phyloP scores from a whole-genome alignment of 2,797 vertebrate species.

The Hypotaenidia okinawae region DNA sequence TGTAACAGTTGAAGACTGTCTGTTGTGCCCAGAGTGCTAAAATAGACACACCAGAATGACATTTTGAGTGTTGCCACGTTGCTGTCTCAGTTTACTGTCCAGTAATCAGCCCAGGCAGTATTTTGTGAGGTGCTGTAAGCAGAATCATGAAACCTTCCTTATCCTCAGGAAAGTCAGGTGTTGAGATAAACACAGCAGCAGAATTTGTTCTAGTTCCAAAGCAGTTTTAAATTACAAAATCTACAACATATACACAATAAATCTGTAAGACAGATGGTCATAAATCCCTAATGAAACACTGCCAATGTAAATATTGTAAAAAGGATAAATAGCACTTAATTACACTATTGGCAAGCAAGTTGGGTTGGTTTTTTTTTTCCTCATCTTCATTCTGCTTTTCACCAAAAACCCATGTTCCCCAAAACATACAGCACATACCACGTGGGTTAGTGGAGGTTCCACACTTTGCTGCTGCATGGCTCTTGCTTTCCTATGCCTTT shows the following conservation, averaged over 20 bases:
- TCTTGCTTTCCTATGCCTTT: not conserved
- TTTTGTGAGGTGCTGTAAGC: not conserved
- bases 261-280: slow-evolving; percentile 46
- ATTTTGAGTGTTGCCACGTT: not conserved
- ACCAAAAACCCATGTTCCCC: not conserved
- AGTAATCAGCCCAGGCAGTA: not conserved
- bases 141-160: not conserved
- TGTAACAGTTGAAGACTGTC: not conserved
- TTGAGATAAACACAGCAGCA: not conserved
- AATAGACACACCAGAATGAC: not conserved
- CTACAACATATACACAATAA: slow-evolving; percentile 6
- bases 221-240: slow-evolving; percentile 21
- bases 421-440: not conserved
- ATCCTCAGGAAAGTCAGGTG: slow-evolving; percentile 24
- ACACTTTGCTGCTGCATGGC: not conserved
- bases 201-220: not conserved
- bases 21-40: not conserved
- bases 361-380: not conserved
- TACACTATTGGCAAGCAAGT: slow-evolving; percentile 1
- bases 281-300: slow-evolving; percentile 44
- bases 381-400: not conserved
- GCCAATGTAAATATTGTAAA: slow-evolving; percentile 53
- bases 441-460: accelerated
- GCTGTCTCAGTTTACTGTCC: not conserved
- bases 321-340: slow-evolving; percentile 51